A percentile compares a stretch with the other conserved stretches of the same genome.
These are phyloP conservation scores for Centrocercus urophasianus DNA, from an alignment of 2,113 vertebrate genomes.

Conservation along the genomic window DNA sequence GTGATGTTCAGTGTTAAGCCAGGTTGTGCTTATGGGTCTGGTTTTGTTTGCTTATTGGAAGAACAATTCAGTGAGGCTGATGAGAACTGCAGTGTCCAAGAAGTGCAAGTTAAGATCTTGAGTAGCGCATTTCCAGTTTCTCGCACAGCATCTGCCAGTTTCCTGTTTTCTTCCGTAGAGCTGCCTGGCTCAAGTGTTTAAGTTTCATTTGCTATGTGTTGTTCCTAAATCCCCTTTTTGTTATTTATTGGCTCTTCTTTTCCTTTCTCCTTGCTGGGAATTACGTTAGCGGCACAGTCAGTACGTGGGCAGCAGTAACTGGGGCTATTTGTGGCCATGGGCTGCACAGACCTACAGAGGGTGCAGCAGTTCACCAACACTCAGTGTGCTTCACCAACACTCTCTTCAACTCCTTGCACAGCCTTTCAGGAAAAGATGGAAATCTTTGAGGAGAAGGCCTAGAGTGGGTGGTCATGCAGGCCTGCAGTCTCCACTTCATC, in stretches of 20 bases:
- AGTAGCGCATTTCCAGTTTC: background rate
- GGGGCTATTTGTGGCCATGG: background rate
- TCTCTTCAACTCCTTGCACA: background rate
- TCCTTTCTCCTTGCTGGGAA: background rate
- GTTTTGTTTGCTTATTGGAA: background rate
- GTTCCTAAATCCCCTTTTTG: background rate
- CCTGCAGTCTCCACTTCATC: background rate
- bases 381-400: background rate
- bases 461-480: accelerated
- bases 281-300: background rate
- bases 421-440: background rate
- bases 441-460: background rate
- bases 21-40: background rate
- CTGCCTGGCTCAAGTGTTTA: background rate
- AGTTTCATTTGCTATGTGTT: background rate
- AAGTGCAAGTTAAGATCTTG: background rate
- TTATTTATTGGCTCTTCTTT: background rate
- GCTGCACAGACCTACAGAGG: background rate
- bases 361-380: background rate
- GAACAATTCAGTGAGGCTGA: background rate
- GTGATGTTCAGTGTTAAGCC: background rate
- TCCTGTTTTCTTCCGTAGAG: constrained; percentile 8
- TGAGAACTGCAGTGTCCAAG: background rate
- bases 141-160: background rate
- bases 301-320: background rate